Percentiles rank a stretch among this genome's conserved stretches.
Conservation (phyloP, 1,140 invertebrate species). For the Sweltsa coloradensis region DNA sequence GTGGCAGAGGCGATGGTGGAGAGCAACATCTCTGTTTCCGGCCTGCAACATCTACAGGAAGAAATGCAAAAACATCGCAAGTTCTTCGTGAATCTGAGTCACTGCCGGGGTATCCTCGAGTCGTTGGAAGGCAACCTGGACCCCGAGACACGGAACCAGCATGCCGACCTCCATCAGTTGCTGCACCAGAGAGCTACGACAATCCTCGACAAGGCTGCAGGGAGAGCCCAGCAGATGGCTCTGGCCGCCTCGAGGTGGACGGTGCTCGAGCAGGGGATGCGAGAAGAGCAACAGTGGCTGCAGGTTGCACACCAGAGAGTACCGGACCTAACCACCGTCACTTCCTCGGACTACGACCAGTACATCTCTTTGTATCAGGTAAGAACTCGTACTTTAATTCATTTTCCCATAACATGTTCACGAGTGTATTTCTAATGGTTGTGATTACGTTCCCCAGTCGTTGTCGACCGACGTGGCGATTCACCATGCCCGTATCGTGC, state of each 20-base stretch:
- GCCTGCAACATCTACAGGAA: slow-evolving; percentile 63
- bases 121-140: slow-evolving; percentile 73
- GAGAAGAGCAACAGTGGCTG: slow-evolving; percentile 69
- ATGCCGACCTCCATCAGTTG: slow-evolving; percentile 59
- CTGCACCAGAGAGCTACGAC: slow-evolving; percentile 57
- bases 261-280: slow-evolving; percentile 62
- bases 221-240: slow-evolving; percentile 65
- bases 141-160: slow-evolving; percentile 47
- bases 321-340: slow-evolving; percentile 61
- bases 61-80: slow-evolving; percentile 80
- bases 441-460: slow-evolving; percentile 34
- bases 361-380: slow-evolving; percentile 69
- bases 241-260: slow-evolving; percentile 72
- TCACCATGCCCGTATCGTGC: slow-evolving; percentile 60
- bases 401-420: no score
- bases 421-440: slow-evolving; percentile 1
- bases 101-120: slow-evolving; percentile 65
- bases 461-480: slow-evolving; percentile 60
- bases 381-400: no score
- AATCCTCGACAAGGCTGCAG: slow-evolving; percentile 65
- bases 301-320: slow-evolving; percentile 66
- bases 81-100: slow-evolving; percentile 76
- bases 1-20: slow-evolving; percentile 65
- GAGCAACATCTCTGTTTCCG: slow-evolving; percentile 55
- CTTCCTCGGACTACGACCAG: slow-evolving; percentile 67